Evolutionary conservation across 2,888 invertebrate species (phyloP), one percentile per base, ranked within the genome.

Genomic region (Petrophora chlorosata): DNA sequence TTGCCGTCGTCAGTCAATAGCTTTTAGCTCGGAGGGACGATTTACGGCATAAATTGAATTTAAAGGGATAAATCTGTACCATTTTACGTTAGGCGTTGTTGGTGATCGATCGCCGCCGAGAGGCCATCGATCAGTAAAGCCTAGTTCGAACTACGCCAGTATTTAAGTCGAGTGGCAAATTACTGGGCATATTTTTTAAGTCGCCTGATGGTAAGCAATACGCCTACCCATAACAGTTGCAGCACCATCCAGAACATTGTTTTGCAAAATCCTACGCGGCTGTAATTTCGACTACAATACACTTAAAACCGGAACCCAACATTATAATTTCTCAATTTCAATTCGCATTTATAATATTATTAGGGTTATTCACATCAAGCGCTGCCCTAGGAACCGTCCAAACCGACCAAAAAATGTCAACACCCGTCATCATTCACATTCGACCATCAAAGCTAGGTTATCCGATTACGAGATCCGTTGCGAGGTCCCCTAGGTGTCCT

Each of bases 391-490:
- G 23, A 3, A 23, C 23, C 19, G n/a, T n/a, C n/a, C n/a, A 26
- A n/a, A 26, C 3, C 3, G 10, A 4, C 10, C 5, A 16, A 23
- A 26, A 36, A 36, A 16, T 13, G 8, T n/a, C 3, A 15, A 35
- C 13, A 29, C 15, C 10, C 12, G 32, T 33, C 34, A 39, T 43
- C 43, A 39, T 39, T 43, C 43, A 49, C 43, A 44, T 50, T 29
- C 23, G 42, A 17, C 43, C 25, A 34, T 34, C 39, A 52, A 56
- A 54, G 59, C 59, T 54, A 65, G 70, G 68, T 73, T 63, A 67
- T 65, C 67, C 66, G 68, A 71, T 72, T 70, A 69, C 63, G n/a
- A n/a, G n/a, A n/a, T n/a, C n/a, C n/a, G n/a, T n/a, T n/a, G 59
- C 61, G 61, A 63, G 59, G 60, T 66, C 69, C 79, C 71, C 59